Evolutionary conservation across 2,797 vertebrate genomes (phyloP).

Genomic region (Parauchenoglanis punctatus): DNA sequence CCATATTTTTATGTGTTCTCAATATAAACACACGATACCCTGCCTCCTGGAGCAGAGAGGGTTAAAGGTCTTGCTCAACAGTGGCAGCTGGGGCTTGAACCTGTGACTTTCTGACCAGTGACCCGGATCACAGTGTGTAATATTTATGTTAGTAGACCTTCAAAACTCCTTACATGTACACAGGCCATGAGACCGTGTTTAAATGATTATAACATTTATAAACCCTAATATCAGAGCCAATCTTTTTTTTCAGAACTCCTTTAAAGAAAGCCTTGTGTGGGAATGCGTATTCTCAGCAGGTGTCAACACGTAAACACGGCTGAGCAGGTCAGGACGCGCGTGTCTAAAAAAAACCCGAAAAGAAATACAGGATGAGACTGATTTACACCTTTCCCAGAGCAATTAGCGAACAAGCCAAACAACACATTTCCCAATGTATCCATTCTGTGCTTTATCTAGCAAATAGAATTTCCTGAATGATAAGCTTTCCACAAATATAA

Average conservation of each 20-base stretch:
- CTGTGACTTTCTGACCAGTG: too few relatives aligned
- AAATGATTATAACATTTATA: not conserved
- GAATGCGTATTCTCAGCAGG: slow-evolving; percentile 43
- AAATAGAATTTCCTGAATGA: not conserved
- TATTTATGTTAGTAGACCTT: not conserved
- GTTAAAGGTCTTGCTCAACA: too few relatives aligned
- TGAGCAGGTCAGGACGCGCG: slow-evolving; percentile 50
- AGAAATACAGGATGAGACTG: slow-evolving; percentile 17
- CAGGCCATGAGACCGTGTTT: not conserved
- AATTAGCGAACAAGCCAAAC: slow-evolving; percentile 28
- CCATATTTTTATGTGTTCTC: not conserved
- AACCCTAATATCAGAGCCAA: not conserved
- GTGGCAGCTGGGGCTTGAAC: too few relatives aligned
- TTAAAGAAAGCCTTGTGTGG: slow-evolving; percentile 18
- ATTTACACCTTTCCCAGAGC: slow-evolving; percentile 30
- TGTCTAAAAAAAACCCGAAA: not conserved
- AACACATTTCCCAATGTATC: slow-evolving; percentile 20
- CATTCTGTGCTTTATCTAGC: not conserved
- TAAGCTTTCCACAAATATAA: not conserved
- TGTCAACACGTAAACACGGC: slow-evolving; percentile 55
- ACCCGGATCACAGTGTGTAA: too few relatives aligned
- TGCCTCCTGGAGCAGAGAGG: too few relatives aligned
- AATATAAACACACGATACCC: not conserved
- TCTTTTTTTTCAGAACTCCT: not conserved
- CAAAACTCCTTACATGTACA: not conserved